Conservation (phyloP, 2,888 invertebrate species). For the Andrena haemorrhoa region DNA sequence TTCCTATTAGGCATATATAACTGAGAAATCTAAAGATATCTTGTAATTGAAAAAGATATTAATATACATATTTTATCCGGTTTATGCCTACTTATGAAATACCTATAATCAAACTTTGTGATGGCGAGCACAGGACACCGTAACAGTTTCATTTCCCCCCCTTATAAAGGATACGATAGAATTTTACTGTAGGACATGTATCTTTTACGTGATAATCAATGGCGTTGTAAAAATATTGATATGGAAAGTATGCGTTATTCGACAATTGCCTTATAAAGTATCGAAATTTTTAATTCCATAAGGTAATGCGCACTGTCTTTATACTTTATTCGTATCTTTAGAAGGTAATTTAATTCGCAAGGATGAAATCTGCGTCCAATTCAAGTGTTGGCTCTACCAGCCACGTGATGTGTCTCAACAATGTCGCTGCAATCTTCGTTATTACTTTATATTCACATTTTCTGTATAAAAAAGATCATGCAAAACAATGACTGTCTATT, state of each 20-base stretch:
- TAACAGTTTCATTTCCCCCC: slow-evolving; percentile 21
- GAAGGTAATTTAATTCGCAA: slow-evolving; percentile 31
- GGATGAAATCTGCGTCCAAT: slow-evolving; percentile 32
- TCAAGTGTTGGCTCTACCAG: not conserved
- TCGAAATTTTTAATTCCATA: slow-evolving; percentile 19
- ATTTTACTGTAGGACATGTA: slow-evolving; percentile 28
- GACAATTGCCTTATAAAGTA: slow-evolving; percentile 24
- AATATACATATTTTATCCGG: slow-evolving; percentile 37
- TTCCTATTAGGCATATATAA: slow-evolving; percentile 34
- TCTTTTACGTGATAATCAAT: slow-evolving; percentile 26
- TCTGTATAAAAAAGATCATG: slow-evolving; percentile 30
- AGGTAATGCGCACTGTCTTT: slow-evolving; percentile 26
- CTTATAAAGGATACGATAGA: not conserved
- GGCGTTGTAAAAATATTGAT: slow-evolving; percentile 29
- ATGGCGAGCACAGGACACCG: slow-evolving; percentile 10
- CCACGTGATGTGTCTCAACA: slow-evolving; percentile 12
- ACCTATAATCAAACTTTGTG: slow-evolving; percentile 26
- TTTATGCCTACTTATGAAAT: slow-evolving; percentile 42
- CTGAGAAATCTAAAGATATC: slow-evolving; percentile 27
- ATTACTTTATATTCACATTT: slow-evolving; percentile 41
- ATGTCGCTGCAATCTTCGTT: slow-evolving; percentile 22
- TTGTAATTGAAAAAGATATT: slow-evolving; percentile 38
- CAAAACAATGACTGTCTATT: slow-evolving; percentile 28
- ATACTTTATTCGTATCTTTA: slow-evolving; percentile 20
- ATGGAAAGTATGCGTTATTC: slow-evolving; percentile 23